A percentile compares a stretch with the other conserved stretches of the same genome.
These are phyloP conservation scores for Caenorhabditis sp. DNA, from an alignment of 2,888 invertebrate species.

Conservation along the genomic window DNA sequence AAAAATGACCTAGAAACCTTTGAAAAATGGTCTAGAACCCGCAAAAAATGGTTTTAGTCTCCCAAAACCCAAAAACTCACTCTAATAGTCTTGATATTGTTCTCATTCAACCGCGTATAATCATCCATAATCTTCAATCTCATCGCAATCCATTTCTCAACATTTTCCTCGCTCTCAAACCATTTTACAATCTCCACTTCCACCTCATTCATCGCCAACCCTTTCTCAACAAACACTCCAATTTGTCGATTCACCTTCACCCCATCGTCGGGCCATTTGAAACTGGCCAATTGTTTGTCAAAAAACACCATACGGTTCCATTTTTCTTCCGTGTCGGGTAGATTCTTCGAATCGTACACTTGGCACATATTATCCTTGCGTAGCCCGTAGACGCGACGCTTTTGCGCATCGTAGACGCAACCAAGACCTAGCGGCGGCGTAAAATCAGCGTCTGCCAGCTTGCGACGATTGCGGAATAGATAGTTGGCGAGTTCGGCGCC, in stretches of 20 bases:
- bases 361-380: slow-evolving; percentile 36
- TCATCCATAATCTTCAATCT: neutral
- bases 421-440: slow-evolving; percentile 21
- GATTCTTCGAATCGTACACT: slow-evolving; percentile 47
- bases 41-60: neutral
- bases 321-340: slow-evolving; percentile 45
- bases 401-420: neutral
- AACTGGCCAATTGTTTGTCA: slow-evolving; percentile 37
- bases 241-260: slow-evolving; percentile 24
- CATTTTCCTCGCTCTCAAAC: slow-evolving; percentile 10
- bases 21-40: neutral
- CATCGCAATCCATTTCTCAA: slow-evolving; percentile 6
- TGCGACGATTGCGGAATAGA: slow-evolving; percentile 50
- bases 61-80: neutral
- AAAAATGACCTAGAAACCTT: too few species aligned
- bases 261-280: slow-evolving; percentile 39
- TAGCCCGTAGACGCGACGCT: slow-evolving; percentile 12
- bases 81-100: neutral
- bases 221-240: slow-evolving; percentile 14
- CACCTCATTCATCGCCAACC: slow-evolving; percentile 1
- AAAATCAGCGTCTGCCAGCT: slow-evolving; percentile 31
- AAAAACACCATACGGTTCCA: slow-evolving; percentile 47
- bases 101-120: neutral
- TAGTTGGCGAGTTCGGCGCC: slow-evolving; percentile 34
- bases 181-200: slow-evolving; percentile 23